phyloP scores from a whole-genome alignment of 1,140 invertebrate species.

The Bilobella aurantiaca region DNA sequence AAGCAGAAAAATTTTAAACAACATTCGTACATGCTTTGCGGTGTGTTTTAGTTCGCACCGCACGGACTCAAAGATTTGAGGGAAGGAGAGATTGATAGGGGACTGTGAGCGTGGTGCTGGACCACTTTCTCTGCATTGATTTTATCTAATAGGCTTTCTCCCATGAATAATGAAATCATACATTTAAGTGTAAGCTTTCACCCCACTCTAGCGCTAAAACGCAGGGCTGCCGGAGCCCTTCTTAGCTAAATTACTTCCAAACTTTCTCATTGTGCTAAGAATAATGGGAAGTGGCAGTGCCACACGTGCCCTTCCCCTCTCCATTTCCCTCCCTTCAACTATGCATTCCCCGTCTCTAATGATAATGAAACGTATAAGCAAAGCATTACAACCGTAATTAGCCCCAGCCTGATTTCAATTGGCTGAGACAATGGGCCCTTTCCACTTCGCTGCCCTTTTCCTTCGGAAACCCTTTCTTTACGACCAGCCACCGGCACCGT shows the following conservation, averaged over 20 bases:
- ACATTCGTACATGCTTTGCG: too few relatives aligned
- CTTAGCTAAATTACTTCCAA: slow-evolving; percentile 1
- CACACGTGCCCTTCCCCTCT: neutral
- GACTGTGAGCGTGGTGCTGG: neutral
- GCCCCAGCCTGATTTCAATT: slow-evolving; percentile 5
- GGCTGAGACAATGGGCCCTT: slow-evolving; percentile 3
- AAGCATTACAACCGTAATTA: slow-evolving; percentile 3
- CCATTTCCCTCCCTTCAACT: neutral
- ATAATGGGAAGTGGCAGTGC: slow-evolving; percentile 3
- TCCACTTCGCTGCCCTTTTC: neutral
- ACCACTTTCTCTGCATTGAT: slow-evolving; percentile 5
- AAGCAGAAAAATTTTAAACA: too few relatives aligned
- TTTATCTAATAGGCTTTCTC: slow-evolving; percentile 18
- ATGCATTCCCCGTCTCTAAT: neutral
- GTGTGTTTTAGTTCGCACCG: too few relatives aligned
- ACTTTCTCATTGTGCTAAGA: slow-evolving; percentile 8
- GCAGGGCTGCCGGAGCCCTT: neutral
- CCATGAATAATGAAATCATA: slow-evolving; percentile 14
- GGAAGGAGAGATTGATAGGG: too few relatives aligned
- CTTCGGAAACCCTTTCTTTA: neutral
- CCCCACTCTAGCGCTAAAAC: neutral
- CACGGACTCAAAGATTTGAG: too few relatives aligned
- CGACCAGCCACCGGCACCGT: neutral
- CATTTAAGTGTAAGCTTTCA: neutral
- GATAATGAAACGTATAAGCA: slow-evolving; percentile 2